Base-by-base conservation (phyloP, 2,888 invertebrate species). In the Hecatera dysodea region DNA sequence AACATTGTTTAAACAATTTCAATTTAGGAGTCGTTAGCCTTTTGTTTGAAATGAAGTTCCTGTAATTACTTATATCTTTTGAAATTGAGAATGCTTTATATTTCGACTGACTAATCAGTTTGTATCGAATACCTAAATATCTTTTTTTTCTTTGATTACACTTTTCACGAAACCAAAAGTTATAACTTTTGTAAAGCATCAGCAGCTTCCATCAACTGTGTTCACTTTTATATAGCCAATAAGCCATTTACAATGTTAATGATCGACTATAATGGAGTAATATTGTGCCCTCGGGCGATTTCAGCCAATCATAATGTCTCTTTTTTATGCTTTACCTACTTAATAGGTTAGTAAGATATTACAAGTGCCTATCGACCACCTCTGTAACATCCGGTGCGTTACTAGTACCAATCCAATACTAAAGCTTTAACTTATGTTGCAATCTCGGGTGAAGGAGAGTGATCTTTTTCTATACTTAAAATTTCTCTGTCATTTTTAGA, bases 211-310 rank as follows among this genome's bases (percentile, higher is more conserved):
- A 57, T 56, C 44, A 57, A 52, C 19, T 24, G 27, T n/a, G 27
- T 77, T 11, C 27, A 48, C 15, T 50, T 77, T 75, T 77, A n/a
- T 77, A 74, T 27, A 56, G 78, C 44, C 61, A 46, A 57, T 74
- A 61, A 61, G 50, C 24, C 36, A 57, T 70, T 78, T 46, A 74
- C 71, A 61, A 74, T 46, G 56, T 50, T 46, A 62, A 61, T 70
- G 50, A 56, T 62, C 50, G 29, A 9, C 55, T 56, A 50, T 53
- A 75, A 69, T 42, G 36, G 27, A 36, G 33, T 29, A 50, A 24
- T 29, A 50, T 69, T 46, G 29, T 33, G 61, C 39, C 29, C 50
- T 11, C n/a, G 44, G 5, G 19, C 24, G 8, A 61, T 50, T 29
- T 56, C 12, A 27, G 42, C 27, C 15, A 39, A 44, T 56, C 50